Conservation (phyloP, 2,113 vertebrate genomes). For the Catagonus wagneri region DNA sequence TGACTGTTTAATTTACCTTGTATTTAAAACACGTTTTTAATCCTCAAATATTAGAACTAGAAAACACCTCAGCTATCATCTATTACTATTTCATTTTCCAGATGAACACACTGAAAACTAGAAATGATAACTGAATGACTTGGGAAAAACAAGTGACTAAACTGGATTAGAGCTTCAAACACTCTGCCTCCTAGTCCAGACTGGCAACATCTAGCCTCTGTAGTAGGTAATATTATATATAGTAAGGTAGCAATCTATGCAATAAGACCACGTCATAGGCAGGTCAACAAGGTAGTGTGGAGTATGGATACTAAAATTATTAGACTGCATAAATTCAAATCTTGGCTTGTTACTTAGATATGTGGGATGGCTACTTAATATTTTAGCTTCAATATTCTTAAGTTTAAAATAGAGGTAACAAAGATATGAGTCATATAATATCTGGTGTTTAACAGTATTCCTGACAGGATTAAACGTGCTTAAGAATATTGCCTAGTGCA, state of each 20-base stretch:
- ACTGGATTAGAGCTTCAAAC: neutral
- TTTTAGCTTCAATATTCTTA: neutral
- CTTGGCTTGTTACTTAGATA: neutral
- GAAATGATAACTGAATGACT: neutral
- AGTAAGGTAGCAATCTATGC: neutral
- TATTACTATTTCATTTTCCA: neutral
- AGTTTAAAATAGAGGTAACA: neutral
- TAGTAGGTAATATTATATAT: neutral
- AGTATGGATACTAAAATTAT: neutral
- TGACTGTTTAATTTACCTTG: neutral
- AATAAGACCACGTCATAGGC: neutral
- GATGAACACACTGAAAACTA: neutral
- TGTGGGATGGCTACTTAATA: neutral
- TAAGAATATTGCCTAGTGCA: neutral
- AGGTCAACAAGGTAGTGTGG: neutral
- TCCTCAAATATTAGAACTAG: neutral
- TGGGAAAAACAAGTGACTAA: neutral
- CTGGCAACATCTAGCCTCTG: neutral
- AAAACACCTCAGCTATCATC: neutral
- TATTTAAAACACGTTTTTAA: conserved; percentile 26
- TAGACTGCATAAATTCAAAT: neutral
- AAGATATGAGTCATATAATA: neutral
- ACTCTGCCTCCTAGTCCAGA: neutral
- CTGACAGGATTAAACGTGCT: neutral
- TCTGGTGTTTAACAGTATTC: neutral